These are phyloP conservation scores for Acanthosepion lycidas DNA, from an alignment of 2,888 invertebrate species.

Conservation along the genomic window DNA sequence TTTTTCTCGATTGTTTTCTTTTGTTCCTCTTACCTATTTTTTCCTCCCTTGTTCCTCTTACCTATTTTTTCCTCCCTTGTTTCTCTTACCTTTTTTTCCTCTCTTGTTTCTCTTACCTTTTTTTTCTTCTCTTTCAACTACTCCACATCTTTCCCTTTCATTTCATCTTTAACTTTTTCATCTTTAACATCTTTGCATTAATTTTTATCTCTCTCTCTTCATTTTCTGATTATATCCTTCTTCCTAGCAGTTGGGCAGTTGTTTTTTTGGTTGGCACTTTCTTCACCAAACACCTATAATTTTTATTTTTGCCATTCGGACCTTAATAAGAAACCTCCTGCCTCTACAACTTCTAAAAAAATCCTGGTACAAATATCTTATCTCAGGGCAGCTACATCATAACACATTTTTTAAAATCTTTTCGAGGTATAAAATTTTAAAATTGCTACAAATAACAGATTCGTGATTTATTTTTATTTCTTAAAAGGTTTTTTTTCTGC, in stretches of 20 bases:
- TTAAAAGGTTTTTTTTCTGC: too few species aligned
- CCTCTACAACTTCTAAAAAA: neutral
- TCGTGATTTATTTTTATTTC: too few species aligned
- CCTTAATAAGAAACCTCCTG: neutral
- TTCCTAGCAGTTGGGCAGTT: too few species aligned
- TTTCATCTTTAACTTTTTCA: too few species aligned
- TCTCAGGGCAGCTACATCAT: neutral
- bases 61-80: rapidly evolving
- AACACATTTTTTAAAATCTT: neutral
- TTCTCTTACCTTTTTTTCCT: neutral
- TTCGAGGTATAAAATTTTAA: too few species aligned
- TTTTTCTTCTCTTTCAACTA: neutral
- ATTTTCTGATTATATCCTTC: too few species aligned
- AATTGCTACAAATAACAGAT: too few species aligned
- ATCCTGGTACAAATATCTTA: neutral
- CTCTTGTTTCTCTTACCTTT: neutral
- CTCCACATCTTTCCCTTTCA: neutral
- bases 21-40: neutral
- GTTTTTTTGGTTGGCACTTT: neutral
- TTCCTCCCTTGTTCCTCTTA: neutral
- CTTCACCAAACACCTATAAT: neutral
- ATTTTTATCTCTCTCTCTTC: too few species aligned
- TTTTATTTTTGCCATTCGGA: neutral
- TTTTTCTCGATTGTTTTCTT: neutral
- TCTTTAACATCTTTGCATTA: neutral